Evolutionary conservation across 2,797 vertebrate genomes (phyloP), one percentile per base, ranked within the genome.

Genomic region (Perodicticus potto): DNA sequence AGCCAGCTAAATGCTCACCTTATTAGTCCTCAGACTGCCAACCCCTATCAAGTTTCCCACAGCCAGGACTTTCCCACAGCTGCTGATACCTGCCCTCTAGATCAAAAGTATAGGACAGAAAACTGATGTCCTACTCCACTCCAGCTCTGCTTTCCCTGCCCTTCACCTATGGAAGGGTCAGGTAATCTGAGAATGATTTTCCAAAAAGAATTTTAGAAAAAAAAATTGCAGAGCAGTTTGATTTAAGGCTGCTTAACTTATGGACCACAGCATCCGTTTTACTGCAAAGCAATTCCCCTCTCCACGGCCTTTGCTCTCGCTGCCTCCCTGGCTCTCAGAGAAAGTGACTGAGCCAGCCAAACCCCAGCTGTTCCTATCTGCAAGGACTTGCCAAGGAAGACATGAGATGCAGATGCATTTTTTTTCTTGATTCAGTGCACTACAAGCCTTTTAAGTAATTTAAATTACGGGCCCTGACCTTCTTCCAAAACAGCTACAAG

Each of bases 401-500:
- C n/a, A 49, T 0, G 1, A n/a, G 63, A 32, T 72, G 8, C 7
- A 61, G 37, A 69, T 53, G 16, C 14, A 32, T 80, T 67, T 80
- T 67, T 84, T 93, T 94, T 86, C 84, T 93, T 84, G 55, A 88
- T 34, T 96, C 34, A 9, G 22, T 4, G 34, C 10, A 81, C 57
- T 55, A 57, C 11, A 77, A 57, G 25, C 70, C 76, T 49, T 55
- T 40, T 1, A 34, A 67, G 55, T 80, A 10, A 84, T 94, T 89
- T 96, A 92, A 94, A 96, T 95, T 57, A 61, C 91, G 63, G 78
- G 69, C 45, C 22, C 76, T 91, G 32, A 80, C 27, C 53, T 83
- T 77, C 45, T 85, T 34, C 61, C 67, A 61, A 80, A 92, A 94
- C 34, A 92, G 63, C 77, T 59, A 45, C 22, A 17, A 59, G 32